Base-by-base conservation (phyloP, 2,888 invertebrate species). In the Nymphalis polychloros region DNA sequence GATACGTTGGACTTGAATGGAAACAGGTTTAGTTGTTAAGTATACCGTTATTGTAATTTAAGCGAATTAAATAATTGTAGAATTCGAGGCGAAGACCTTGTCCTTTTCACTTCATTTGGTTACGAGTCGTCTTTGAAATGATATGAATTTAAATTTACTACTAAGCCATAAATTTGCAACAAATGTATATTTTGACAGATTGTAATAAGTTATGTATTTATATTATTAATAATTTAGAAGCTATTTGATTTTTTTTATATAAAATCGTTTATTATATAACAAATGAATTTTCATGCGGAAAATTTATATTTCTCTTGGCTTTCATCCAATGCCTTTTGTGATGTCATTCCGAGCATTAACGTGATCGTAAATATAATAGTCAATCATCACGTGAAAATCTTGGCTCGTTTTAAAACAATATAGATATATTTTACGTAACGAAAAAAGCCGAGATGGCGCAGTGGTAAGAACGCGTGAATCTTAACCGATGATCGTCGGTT, bases 41-140 rank as follows among this genome's bases (percentile, higher is more conserved):
- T 55, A 57, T n/a, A 57, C 27, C 55, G 63, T 55, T 63, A 60
- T 69, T 66, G 53, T 55, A 55, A 55, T 67, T 52, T 63, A 35
- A 55, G 57, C 48, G 52, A 65, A 63, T 67, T 63, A 63, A 67
- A 67, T 60, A 35, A 60, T 67, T 61, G 49, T 63, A 63, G 23
- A 65, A 55, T 65, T 70, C 63, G 63, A 67, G 66, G 66, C 55
- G 59, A 67, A 46, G 46, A 70, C 60, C 69, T 67, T 63, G 66
- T 67, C 66, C 60, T 69, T 70, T 70, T 70, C 55, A 27, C 16
- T 63, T 63, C 17, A 66, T 55, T 65, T 47, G 48, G 60, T 41
- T 67, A 63, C 41, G 31, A 66, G 10, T 50, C 47, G 59, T 63
- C 68, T 64, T 63, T 53, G 27, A 60, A 35, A 35, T 57, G 2